These are phyloP conservation scores for Sitodiplosis mosellana DNA, from an alignment of 1,140 invertebrate species.

Conservation along the genomic window DNA sequence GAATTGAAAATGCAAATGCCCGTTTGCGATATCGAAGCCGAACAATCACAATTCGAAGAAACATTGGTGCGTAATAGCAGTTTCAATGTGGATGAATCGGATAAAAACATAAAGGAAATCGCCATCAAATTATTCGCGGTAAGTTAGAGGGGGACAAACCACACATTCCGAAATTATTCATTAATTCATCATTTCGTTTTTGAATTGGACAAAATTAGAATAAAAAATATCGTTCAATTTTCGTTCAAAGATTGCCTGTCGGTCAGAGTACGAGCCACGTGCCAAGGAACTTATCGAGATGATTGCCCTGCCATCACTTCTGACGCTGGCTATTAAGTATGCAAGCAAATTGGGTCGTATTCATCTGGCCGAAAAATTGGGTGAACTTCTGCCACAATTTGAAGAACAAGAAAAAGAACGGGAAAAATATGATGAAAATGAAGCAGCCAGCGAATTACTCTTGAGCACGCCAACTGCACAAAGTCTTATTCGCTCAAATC, in stretches of 20 bases:
- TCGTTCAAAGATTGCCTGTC: slow-evolving; percentile 58
- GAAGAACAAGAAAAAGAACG: slow-evolving; percentile 13
- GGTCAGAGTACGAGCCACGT: slow-evolving; percentile 64
- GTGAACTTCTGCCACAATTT: slow-evolving; percentile 18
- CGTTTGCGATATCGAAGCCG: slow-evolving; percentile 54
- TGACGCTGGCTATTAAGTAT: slow-evolving; percentile 76
- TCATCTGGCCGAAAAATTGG: slow-evolving; percentile 56
- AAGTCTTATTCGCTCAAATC: not conserved
- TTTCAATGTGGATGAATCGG: slow-evolving; percentile 36
- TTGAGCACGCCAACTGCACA: not conserved
- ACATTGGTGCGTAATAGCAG: slow-evolving; percentile 42
- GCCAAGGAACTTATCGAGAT: slow-evolving; percentile 74
- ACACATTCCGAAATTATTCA: slow-evolving; percentile 6
- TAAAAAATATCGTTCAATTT: too few species aligned
- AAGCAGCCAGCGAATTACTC: not conserved
- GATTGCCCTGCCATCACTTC: slow-evolving; percentile 51
- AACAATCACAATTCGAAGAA: slow-evolving; percentile 70
- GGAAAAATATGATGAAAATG: not conserved
- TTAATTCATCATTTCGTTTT: too few species aligned
- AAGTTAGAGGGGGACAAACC: slow-evolving; percentile 21
- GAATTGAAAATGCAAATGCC: slow-evolving; percentile 56
- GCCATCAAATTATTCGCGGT: slow-evolving; percentile 81
- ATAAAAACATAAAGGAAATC: slow-evolving; percentile 49
- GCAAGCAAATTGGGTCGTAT: slow-evolving; percentile 54
- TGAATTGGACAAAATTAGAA: too few species aligned